Conservation (phyloP, 2,113 vertebrate genomes). For the Sakesphorus luctuosus region DNA sequence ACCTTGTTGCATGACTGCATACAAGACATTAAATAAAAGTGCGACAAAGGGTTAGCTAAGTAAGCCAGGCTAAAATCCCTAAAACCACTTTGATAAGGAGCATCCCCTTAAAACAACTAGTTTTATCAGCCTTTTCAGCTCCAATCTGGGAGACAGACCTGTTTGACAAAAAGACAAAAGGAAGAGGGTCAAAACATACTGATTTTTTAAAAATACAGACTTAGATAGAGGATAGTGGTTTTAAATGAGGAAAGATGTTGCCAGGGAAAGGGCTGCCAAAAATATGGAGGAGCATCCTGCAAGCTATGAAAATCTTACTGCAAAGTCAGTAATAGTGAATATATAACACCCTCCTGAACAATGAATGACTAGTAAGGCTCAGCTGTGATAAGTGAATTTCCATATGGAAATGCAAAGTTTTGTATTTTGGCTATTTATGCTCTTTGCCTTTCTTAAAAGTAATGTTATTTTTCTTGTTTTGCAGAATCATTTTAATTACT, state of each 20-base stretch:
- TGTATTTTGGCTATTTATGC: background rate
- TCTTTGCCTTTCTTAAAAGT: background rate
- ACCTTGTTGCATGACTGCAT: background rate
- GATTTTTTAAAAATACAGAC: background rate
- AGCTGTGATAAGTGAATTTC: background rate
- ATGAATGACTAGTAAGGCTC: background rate
- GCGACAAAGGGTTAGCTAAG: background rate
- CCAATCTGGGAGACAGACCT: background rate
- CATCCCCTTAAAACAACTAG: background rate
- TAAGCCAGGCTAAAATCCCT: background rate
- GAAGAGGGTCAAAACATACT: background rate
- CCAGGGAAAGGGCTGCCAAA: background rate
- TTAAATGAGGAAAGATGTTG: background rate
- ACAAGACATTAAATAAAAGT: background rate
- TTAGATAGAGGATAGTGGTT: background rate
- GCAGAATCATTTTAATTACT: background rate
- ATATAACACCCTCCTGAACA: background rate
- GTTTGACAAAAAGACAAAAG: background rate
- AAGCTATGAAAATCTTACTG: background rate
- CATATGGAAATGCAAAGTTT: background rate
- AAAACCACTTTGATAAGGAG: background rate
- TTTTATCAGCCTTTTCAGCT: background rate
- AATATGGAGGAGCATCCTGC: background rate
- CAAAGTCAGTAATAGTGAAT: background rate
- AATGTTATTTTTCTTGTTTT: background rate